phyloP scores from a whole-genome alignment of 2,888 invertebrate genomes.

The Mongoloraphidia duomilia region DNA sequence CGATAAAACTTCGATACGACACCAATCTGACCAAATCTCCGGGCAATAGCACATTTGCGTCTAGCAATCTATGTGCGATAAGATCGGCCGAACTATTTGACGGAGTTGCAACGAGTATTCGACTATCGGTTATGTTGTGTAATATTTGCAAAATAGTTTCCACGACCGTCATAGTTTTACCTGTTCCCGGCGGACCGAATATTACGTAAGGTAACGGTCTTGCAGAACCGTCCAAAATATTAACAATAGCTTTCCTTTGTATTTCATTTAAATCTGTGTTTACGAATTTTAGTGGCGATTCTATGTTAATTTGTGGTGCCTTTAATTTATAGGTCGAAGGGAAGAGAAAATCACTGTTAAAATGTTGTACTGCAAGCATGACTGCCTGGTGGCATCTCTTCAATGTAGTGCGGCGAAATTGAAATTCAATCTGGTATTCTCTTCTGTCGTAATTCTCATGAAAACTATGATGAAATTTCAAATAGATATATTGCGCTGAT shows the following conservation, averaged over 20 bases:
- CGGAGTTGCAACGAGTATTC: slow-evolving; percentile 73
- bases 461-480: slow-evolving; percentile 65
- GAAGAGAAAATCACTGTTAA: slow-evolving; percentile 57
- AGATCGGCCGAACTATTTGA: slow-evolving; percentile 89
- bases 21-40: slow-evolving; percentile 68
- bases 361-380: slow-evolving; percentile 39
- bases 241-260: slow-evolving; percentile 67
- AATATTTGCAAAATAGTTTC: slow-evolving; percentile 76
- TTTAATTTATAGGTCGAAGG: slow-evolving; percentile 41
- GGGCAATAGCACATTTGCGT: slow-evolving; percentile 45
- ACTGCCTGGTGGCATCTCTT: slow-evolving; percentile 64
- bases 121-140: slow-evolving; percentile 47
- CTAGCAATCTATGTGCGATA: slow-evolving; percentile 61
- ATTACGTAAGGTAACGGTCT: slow-evolving; percentile 69
- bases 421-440: slow-evolving; percentile 62
- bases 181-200: slow-evolving; percentile 79
- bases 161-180: slow-evolving; percentile 72
- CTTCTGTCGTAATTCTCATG: slow-evolving; percentile 60
- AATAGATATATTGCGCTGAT: slow-evolving; percentile 47
- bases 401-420: slow-evolving; percentile 43
- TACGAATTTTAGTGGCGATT: slow-evolving; percentile 44
- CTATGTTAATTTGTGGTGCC: slow-evolving; percentile 33
- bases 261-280: slow-evolving; percentile 56
- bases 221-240: slow-evolving; percentile 64
- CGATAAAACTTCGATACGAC: slow-evolving; percentile 46